Evolutionary conservation across 1,140 invertebrate genomes (phyloP).

Genomic region (Lethocerus indicus): DNA sequence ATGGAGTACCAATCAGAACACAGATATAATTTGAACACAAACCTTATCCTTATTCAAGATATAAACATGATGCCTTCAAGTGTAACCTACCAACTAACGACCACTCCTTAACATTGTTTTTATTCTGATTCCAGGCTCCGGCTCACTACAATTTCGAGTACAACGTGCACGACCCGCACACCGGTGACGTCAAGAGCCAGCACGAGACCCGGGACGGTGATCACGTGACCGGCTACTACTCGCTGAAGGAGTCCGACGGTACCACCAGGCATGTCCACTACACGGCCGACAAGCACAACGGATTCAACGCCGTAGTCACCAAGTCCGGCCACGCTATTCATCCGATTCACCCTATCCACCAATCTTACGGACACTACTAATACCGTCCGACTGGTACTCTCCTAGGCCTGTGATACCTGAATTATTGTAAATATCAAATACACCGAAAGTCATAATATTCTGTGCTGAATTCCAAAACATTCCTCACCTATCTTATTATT

Average conservation of each 20-base stretch:
- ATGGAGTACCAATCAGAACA: too few species aligned
- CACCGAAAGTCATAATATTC: too few species aligned
- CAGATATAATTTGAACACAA: too few species aligned
- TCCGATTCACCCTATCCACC: constrained; percentile 18
- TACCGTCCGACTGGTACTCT: background rate
- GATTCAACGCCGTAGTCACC: constrained; percentile 26
- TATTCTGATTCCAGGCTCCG: constrained; percentile 2
- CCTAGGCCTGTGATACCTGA: too few species aligned
- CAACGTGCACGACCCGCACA: constrained; percentile 30
- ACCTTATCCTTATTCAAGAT: too few species aligned
- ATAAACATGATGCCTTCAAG: too few species aligned
- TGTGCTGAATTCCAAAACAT: too few species aligned
- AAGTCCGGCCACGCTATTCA: constrained; percentile 20
- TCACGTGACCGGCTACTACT: constrained; percentile 33
- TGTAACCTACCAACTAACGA: too few species aligned
- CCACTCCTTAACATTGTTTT: too few species aligned
- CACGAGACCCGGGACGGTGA: constrained; percentile 25
- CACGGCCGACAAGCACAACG: constrained; percentile 27
- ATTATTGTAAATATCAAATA: too few species aligned
- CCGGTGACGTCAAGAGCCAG: constrained; percentile 39
- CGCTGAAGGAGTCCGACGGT: constrained; percentile 27
- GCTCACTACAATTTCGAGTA: constrained; percentile 26
- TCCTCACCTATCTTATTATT: too few species aligned
- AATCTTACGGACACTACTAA: background rate
- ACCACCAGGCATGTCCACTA: constrained; percentile 30